Evolutionary conservation across 2,797 vertebrate genomes (phyloP), one percentile per base, ranked within the genome.

Genomic region (Falco rusticolus): DNA sequence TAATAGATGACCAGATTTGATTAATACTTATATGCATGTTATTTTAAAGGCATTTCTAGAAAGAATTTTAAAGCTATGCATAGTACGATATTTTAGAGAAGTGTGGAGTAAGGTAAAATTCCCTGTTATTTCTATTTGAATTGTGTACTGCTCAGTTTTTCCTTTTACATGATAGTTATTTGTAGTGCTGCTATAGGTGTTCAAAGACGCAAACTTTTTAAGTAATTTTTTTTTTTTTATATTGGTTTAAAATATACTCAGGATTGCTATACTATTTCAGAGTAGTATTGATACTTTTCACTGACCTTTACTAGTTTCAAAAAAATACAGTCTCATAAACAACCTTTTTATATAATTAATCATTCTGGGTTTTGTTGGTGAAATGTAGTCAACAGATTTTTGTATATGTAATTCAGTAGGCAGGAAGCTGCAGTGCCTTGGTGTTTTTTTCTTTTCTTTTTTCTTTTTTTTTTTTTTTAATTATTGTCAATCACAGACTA

Each of bases 361-460:
- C 6, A 43, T 63, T 71, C 6, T 24, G 3, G 4, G 20, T 79
- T 65, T 65, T 2, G 1, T 8, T 65, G 3, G 6, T 41, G 17
- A 78, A 92, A 68, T 22, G 10, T 9, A 71, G 13, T 60, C 79
- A 43, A 48, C 7, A 33, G 16, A 71, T 60, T 68, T 66, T 68
- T 37, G n/a, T 5, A 45, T 10, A 24, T 4, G 2, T 3, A 50
- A 47, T 50, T 64, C 18, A 25, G 3, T 28, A 25, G 3, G 9
- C 10, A 56, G 15, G 10, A 78, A 84, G 47, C 1, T 25, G 11
- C 20, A 45, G 3, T 25, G 14, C 33, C 11, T 39, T 47, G 7
- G 4, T 39, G 41, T 10, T 1, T 11, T 6, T 39, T 41, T 50
- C 24, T 1, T 3, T 18, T 1, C 37, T 37, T 37, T 3, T 16